A percentile compares a stretch with the other conserved stretches of the same genome.
Conservation (phyloP, 2,113 vertebrate genomes). For the Pipa parva region DNA sequence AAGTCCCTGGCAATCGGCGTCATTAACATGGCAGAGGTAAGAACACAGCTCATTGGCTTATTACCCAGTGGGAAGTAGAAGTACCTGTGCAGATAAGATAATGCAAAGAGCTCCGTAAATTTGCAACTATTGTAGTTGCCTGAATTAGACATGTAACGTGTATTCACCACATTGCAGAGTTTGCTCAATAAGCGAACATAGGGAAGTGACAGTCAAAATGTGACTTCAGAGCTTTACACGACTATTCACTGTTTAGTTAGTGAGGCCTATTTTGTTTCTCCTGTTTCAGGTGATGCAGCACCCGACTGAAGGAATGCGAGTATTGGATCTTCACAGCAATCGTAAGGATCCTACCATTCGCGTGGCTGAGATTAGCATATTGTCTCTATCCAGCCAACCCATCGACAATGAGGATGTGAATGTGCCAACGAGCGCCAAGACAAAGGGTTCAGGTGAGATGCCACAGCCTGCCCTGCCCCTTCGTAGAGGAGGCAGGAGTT, state of each 20-base stretch:
- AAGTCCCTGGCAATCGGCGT: constrained; percentile 84
- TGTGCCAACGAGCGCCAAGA: constrained; percentile 58
- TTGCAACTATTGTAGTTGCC: too few species aligned
- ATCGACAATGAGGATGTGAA: constrained; percentile 82
- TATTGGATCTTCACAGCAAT: constrained; percentile 82
- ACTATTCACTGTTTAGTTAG: too few species aligned
- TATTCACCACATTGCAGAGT: rapidly evolving
- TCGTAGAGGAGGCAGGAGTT: too few species aligned
- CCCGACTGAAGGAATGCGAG: constrained; percentile 80
- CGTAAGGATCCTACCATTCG: constrained; percentile 79
- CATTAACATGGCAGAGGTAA: constrained; percentile 92
- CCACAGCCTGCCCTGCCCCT: too few species aligned
- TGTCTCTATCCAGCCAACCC: constrained; percentile 86
- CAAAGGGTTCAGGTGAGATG: constrained; percentile 63
- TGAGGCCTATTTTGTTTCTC: not conserved
- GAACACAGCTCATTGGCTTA: too few species aligned
- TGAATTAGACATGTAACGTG: too few species aligned
- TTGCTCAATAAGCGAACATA: too few species aligned
- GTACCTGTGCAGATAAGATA: too few species aligned
- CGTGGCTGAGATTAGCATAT: constrained; percentile 81
- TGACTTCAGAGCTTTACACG: too few species aligned
- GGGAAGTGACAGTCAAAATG: too few species aligned
- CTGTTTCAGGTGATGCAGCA: constrained; percentile 83
- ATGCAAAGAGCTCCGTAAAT: too few species aligned
- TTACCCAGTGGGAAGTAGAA: too few species aligned